These are phyloP conservation scores for Corythoichthys intestinalis DNA, from an alignment of 2,113 vertebrate species.

Conservation along the genomic window DNA sequence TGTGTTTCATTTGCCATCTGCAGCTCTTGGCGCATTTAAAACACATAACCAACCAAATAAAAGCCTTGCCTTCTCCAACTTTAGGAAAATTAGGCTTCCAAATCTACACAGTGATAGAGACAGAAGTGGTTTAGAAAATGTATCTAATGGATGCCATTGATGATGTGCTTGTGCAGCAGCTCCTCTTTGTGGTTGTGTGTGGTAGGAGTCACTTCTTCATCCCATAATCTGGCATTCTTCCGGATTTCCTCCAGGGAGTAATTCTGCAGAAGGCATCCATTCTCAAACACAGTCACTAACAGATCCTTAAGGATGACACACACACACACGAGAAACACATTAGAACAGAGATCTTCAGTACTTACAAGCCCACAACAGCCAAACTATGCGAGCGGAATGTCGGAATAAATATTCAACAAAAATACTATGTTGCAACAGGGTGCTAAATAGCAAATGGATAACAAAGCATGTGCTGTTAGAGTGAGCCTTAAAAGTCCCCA, in stretches of 20 bases:
- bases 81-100: not conserved
- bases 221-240: constrained; percentile 66
- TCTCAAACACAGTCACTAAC: constrained; percentile 73
- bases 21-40: not conserved
- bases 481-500: no score
- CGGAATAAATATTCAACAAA: no score
- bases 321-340: not conserved
- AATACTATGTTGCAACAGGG: no score
- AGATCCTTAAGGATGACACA: constrained; percentile 55
- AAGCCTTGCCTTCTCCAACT: constrained; percentile 1
- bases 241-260: constrained; percentile 74
- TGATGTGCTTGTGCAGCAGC: constrained; percentile 61
- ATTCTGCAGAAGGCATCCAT: constrained; percentile 66
- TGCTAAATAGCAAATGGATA: no score
- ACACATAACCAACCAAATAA: not conserved
- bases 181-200: constrained; percentile 58
- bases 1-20: not conserved
- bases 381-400: no score
- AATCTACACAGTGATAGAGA: not conserved
- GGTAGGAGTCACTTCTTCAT: constrained; percentile 49
- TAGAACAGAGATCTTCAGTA: not conserved
- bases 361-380: not conserved
- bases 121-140: not conserved
- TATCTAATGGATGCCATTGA: constrained; percentile 64
- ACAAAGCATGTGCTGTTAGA: no score